Evolutionary conservation across 2,113 vertebrate species (phyloP).

Genomic region (Gobiocypris rarus): DNA sequence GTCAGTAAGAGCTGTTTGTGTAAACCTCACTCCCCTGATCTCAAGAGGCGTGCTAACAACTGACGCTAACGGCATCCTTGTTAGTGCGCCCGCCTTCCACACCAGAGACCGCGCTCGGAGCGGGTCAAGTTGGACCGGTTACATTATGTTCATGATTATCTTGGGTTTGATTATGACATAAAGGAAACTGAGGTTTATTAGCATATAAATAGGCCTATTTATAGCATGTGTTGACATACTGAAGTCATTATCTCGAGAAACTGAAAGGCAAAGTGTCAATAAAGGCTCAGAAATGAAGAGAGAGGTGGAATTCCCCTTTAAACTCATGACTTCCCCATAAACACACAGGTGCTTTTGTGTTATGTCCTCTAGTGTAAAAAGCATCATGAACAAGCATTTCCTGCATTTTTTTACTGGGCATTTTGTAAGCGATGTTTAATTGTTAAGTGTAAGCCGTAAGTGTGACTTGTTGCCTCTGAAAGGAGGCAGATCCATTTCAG

Average conservation of each 20-base stretch:
- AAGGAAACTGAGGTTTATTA: background rate
- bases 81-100: too few relatives aligned
- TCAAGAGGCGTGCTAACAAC: too few relatives aligned
- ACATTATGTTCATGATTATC: background rate
- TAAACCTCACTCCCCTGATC: too few relatives aligned
- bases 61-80: too few relatives aligned
- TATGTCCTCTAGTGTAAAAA: background rate
- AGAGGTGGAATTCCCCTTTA: constrained; percentile 32
- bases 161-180: background rate
- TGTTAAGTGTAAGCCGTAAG: constrained; percentile 66
- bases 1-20: too few relatives aligned
- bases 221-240: background rate
- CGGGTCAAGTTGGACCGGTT: too few relatives aligned
- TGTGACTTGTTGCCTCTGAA: constrained; percentile 69
- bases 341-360: constrained; percentile 75
- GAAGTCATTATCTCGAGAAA: background rate
- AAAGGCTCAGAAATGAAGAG: background rate
- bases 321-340: constrained; percentile 64
- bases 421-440: constrained; percentile 81
- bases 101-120: too few relatives aligned
- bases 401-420: constrained; percentile 79
- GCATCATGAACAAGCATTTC: constrained; percentile 62
- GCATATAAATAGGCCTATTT: background rate
- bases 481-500: constrained; percentile 61
- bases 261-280: background rate